Evolutionary conservation across 2,888 invertebrate genomes (phyloP).

Genomic region (Hypselothyrea guttata): DNA sequence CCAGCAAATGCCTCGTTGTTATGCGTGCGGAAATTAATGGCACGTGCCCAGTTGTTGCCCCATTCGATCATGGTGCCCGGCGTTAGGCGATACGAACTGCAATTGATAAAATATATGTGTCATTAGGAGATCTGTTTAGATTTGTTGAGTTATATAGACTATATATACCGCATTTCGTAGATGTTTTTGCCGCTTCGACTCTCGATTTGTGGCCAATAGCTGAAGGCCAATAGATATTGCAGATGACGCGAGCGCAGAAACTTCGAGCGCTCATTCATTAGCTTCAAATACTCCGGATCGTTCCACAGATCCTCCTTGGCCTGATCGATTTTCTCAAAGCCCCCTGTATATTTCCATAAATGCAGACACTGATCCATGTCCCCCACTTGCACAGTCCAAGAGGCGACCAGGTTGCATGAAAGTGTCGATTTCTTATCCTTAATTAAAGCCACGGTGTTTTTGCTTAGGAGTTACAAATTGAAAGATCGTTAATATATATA

Average conservation of each 20-base stretch:
- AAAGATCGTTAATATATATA: too few relatives aligned
- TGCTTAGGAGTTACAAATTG: too few relatives aligned
- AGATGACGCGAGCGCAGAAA: constrained; percentile 93
- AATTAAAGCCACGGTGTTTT: constrained; percentile 90
- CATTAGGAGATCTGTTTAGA: not conserved
- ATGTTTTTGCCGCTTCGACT: constrained; percentile 89
- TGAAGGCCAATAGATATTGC: constrained; percentile 97
- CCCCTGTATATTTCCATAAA: constrained; percentile 97
- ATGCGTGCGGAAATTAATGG: constrained; percentile 93
- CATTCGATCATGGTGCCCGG: constrained; percentile 99
- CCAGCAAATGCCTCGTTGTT: constrained; percentile 98
- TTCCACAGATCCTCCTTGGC: constrained; percentile 87
- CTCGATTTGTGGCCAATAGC: constrained; percentile 96
- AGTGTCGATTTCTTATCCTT: constrained; percentile 88
- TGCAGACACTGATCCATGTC: constrained; percentile 99
- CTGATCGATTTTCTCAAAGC: constrained; percentile 93
- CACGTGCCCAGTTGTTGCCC: constrained; percentile 99
- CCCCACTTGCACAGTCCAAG: constrained; percentile 94
- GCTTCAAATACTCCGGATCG: constrained; percentile 87
- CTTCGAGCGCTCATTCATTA: constrained; percentile 90
- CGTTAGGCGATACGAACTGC: constrained; percentile 91
- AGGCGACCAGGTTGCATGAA: constrained; percentile 94
- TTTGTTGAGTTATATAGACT: too few relatives aligned
- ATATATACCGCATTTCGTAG: constrained; percentile 91
- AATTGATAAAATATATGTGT: not conserved